These are phyloP conservation scores for Xiphorhynchus erythropygius DNA, from an alignment of 2,797 vertebrate genomes.

Conservation along the genomic window DNA sequence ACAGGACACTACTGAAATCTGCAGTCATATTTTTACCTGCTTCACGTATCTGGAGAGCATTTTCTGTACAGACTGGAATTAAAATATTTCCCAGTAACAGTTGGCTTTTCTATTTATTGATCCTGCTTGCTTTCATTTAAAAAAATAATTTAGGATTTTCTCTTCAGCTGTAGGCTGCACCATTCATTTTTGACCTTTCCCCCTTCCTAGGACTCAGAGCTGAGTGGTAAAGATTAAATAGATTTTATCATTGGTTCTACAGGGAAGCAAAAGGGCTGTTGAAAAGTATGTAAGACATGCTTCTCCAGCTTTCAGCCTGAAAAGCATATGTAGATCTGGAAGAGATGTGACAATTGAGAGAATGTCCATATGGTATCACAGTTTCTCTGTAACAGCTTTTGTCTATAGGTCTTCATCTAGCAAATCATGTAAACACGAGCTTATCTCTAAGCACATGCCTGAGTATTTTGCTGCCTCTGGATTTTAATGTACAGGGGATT, in stretches of 20 bases:
- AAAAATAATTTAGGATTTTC: not conserved
- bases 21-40: constrained; percentile 13
- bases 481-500: not conserved
- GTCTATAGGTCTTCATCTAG: constrained; percentile 2
- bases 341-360: not conserved
- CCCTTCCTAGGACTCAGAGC: not conserved
- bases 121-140: not conserved
- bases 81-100: not conserved
- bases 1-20: not conserved
- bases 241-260: not conserved
- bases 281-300: not conserved
- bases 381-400: not conserved
- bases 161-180: not conserved
- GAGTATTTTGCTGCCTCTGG: constrained; percentile 23
- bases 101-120: not conserved
- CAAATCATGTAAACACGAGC: not conserved
- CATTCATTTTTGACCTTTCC: not conserved
- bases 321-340: not conserved
- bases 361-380: not conserved
- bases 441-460: constrained; percentile 10
- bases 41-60: not conserved
- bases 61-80: not conserved
- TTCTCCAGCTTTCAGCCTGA: not conserved
- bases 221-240: not conserved
- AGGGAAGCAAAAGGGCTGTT: not conserved